These are phyloP conservation scores for Typhlichthys subterraneus DNA, from an alignment of 2,797 vertebrate species.

Conservation along the genomic window DNA sequence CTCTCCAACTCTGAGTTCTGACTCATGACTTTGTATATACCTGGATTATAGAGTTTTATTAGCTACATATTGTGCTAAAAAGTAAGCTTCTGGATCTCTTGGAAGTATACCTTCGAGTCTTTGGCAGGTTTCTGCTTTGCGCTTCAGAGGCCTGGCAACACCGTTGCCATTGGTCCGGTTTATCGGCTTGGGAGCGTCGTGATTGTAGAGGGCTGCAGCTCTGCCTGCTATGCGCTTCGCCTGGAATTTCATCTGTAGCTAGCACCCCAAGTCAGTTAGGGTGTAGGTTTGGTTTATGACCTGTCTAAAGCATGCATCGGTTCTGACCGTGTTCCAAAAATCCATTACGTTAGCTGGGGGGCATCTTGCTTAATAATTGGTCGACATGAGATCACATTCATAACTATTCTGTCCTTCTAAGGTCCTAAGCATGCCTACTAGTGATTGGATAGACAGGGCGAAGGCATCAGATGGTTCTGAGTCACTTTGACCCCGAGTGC, in stretches of 20 bases:
- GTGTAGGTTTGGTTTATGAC: constrained; percentile 28
- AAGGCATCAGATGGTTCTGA: constrained; percentile 32
- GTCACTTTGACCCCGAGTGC: background rate
- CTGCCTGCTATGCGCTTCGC: constrained; percentile 7
- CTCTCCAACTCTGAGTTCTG: too few species aligned
- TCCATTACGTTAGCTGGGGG: constrained; percentile 16
- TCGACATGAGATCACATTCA: constrained; percentile 28
- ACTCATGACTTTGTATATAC: too few species aligned
- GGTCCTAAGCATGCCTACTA: constrained; percentile 32
- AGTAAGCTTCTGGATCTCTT: too few species aligned
- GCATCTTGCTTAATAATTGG: constrained; percentile 36
- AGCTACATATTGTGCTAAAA: too few species aligned
- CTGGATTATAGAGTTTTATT: too few species aligned
- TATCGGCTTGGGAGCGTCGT: background rate
- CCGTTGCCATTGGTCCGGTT: background rate
- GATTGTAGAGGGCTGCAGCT: constrained; percentile 2
- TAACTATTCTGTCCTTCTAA: background rate
- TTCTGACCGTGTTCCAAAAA: constrained; percentile 38
- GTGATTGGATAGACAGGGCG: constrained; percentile 23
- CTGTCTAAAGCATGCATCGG: constrained; percentile 21
- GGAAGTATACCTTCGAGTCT: constrained; percentile 14
- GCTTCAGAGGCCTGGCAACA: background rate
- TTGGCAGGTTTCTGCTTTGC: background rate
- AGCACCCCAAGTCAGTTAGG: constrained; percentile 19
- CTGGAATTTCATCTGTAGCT: constrained; percentile 35